Evolutionary conservation across 2,888 invertebrate species (phyloP).

Genomic region (Drosophila buzzatii): DNA sequence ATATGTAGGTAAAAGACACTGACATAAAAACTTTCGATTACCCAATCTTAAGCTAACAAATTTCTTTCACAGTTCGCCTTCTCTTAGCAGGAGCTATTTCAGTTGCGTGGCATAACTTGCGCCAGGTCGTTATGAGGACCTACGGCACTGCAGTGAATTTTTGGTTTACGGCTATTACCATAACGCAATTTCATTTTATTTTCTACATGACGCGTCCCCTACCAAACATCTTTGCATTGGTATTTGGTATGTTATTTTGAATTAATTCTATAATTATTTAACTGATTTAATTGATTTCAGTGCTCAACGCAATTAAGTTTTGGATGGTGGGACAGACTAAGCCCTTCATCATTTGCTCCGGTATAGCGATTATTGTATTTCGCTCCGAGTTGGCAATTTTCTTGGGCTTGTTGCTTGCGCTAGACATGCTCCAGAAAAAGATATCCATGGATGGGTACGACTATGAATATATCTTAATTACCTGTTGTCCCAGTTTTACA

Average conservation of each 20-base stretch:
- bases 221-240: constrained; percentile 97
- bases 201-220: constrained; percentile 97
- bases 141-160: constrained; percentile 92
- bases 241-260: constrained; percentile 90
- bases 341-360: constrained; percentile 93
- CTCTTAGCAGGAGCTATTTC: constrained; percentile 92
- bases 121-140: constrained; percentile 90
- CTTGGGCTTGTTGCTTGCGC: constrained; percentile 93
- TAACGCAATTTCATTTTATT: constrained; percentile 98
- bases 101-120: constrained; percentile 90
- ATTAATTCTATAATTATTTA: not conserved
- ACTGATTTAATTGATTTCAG: constrained; percentile 86
- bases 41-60: not conserved
- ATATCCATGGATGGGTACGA: constrained; percentile 89
- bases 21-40: not conserved
- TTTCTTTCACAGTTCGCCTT: constrained; percentile 90
- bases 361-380: constrained; percentile 94
- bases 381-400: constrained; percentile 95
- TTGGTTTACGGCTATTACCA: constrained; percentile 94
- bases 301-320: constrained; percentile 92
- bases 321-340: constrained; percentile 93
- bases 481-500: not conserved
- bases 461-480: not conserved
- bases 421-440: constrained; percentile 91
- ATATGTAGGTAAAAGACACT: constrained; percentile 90